Percentiles rank a stretch among this genome's conserved stretches.
phyloP scores from a whole-genome alignment of 2,113 vertebrate genomes.

The Pseudorhombus dupliciocellatus region DNA sequence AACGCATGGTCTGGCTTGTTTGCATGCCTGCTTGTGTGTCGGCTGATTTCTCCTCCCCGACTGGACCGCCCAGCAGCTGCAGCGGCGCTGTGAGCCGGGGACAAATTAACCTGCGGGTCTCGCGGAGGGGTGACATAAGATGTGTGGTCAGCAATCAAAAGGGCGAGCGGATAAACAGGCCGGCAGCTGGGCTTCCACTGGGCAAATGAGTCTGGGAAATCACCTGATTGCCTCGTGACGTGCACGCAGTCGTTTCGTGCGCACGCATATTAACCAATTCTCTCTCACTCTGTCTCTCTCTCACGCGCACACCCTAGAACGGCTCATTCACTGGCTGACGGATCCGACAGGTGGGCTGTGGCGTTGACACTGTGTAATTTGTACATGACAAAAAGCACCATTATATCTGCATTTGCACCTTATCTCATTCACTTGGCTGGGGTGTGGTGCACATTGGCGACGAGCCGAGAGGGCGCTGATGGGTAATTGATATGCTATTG shows the following conservation, averaged over 20 bases:
- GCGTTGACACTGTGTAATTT: conserved; percentile 62
- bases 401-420: conserved; percentile 68
- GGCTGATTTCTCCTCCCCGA: conserved; percentile 39
- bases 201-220: conserved; percentile 63
- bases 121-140: conserved; percentile 56
- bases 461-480: conserved; percentile 71
- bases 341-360: conserved; percentile 58
- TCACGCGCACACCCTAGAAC: background rate
- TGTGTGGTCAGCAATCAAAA: conserved; percentile 70
- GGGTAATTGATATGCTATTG: conserved; percentile 82
- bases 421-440: conserved; percentile 63
- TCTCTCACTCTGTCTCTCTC: background rate
- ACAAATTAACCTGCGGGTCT: conserved; percentile 72
- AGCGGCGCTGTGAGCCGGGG: conserved; percentile 12
- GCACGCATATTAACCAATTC: conserved; percentile 14
- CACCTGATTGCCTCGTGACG: conserved; percentile 54
- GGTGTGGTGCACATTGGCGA: conserved; percentile 47
- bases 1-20: conserved; percentile 45
- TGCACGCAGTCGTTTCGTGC: background rate
- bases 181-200: conserved; percentile 61
- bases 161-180: conserved; percentile 68
- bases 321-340: conserved; percentile 44
- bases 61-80: conserved; percentile 30
- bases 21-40: conserved; percentile 21
- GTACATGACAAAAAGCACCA: conserved; percentile 53